Base-by-base conservation (phyloP, 2,888 invertebrate genomes). In the Acleris laterana region DNA sequence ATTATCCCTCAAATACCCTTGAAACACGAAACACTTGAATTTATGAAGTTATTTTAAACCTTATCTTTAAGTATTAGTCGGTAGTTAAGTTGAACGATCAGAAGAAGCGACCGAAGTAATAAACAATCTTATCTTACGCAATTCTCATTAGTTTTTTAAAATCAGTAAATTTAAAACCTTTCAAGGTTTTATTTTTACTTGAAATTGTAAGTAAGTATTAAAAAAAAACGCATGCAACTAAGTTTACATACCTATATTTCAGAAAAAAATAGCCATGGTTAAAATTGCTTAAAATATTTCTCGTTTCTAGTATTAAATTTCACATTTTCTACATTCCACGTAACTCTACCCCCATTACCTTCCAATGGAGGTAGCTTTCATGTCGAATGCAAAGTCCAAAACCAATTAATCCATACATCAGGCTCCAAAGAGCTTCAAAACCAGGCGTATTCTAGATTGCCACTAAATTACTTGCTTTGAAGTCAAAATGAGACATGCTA, bases 391-490 rank as follows among this genome's bases (percentile, higher is more conserved):
- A 13, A 38, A 3, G 13, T 38, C 38, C 38, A 38, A 38, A 38
- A 38, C 38, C 11, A 38, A 13, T 38, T 38, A 38, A 38, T 13
- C 32, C 1, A 38, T 38, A 38, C 32, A 38, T 4, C 46, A 46
- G 46, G n/a, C 46, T 46, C 1, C 46, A 3, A 4, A 46, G 5
- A 17, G n/a, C 46, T 46, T 46, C 46, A 7, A n/a, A n/a, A 6
- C 17, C 46, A 46, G 53, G 53, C 4, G 9, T 42, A 32, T 22
- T 20, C 44, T 38, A 17, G 13, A 49, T 38, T 48, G 62, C n/a
- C 22, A 53, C 9, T 48, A 32, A 55, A 48, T 48, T 55, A 55
- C 32, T 49, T 48, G 62, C 55, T 62, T 62, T 62, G 62, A 62
- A 32, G 46, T 48, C 62, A 17, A 62, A 62, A 48, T 44, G 13